Evolutionary conservation across 2,888 invertebrate species (phyloP), one percentile per base, ranked within the genome.

Genomic region (Hedya salicella): DNA sequence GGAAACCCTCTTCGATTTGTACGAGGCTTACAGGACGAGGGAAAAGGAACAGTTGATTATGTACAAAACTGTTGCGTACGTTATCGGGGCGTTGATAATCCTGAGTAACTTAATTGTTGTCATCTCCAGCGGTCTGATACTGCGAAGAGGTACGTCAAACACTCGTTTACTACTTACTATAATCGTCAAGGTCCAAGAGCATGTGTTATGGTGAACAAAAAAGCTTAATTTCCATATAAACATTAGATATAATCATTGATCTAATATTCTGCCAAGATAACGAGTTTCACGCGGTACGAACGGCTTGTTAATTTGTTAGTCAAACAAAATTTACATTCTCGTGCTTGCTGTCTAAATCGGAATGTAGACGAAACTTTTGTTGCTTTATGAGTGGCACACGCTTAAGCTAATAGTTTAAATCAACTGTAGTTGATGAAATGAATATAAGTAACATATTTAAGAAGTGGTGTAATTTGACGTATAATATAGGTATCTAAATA

Each of bases 91-190:
- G 1, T 73, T 94, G 14, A 94, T 94, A 48, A 93, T 94, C 59
- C 70, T 94, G 21, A 86, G 94, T 66, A 95, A 95, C 81, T 79
- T 94, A 32, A 89, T 92, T 5, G 94, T 95, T n/a, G 94, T 95
- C 13, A 82, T 95, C 62, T 95, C 95, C n/a, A 95, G 95, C 79
- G 95, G 94, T 60, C 83, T 95, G 2, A 93, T 95, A 72, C 83
- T 95, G 25, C 93, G 88, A 78, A 94, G 93, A 91, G 94, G 95
- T 95, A 86, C 78, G 78, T 70, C n/a, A 11, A 52, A 56, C 39
- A 19, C 9, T 32, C 14, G 21, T 66, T 60, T 61, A 17, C 48
- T 13, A 44, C 19, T n/a, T 17, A 21, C 40, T 30, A 36, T 14
- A 36, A 40, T 52, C 11, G 14, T 9, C 53, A 48, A 65, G 60